Base-by-base conservation (phyloP, 2,888 invertebrate species). In the Zhengitettix transpicula region DNA sequence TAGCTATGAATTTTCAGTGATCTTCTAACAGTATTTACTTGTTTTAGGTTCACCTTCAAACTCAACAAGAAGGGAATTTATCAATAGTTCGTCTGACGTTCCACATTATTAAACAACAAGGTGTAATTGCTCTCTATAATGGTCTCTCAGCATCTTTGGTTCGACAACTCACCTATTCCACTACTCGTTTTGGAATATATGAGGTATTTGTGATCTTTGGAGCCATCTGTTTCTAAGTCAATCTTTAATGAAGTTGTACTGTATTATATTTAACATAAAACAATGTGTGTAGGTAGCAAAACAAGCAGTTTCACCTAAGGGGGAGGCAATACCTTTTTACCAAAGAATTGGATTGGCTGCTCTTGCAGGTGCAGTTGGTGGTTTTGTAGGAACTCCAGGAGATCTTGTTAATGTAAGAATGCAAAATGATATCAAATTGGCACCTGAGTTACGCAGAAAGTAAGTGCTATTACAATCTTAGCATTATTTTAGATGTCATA, bases 351-450 rank as follows among this genome's bases (percentile, higher is more conserved):
- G 79, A 41, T 74, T 96, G 64, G 96, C 97, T 47, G 89, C 86
- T 10, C 65, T 84, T 10, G 86, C 93, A 40, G 98, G 97, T 10
- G 85, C 87, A 58, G 81, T 83, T 53, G 96, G 97, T 57, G 98
- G 98, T 10, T 81, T 97, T 68, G 84, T 97, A 8, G 97, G 95
- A 1, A 94, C 96, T 17, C 98, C 98, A 1, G 96, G 92, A 10
- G 99, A 99, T 77, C 82, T 99, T 79, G 87, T 99, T 57, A 99
- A 99, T 76, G 98, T 99, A 9, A 79, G 99, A 67, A 98, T 99
- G 98, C 98, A 99, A 74, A 99, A 99, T 77, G 99, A 99, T 74
- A 83, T 97, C 17, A 98, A 98, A 75, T 74, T 98, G 57, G 84
- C 93, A 9, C 70, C 75, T 58, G 89, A 91, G 15, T 81, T 85